Evolutionary conservation across 2,888 invertebrate species (phyloP), one percentile per base, ranked within the genome.

Genomic region (Archaeoteleia sp.): DNA sequence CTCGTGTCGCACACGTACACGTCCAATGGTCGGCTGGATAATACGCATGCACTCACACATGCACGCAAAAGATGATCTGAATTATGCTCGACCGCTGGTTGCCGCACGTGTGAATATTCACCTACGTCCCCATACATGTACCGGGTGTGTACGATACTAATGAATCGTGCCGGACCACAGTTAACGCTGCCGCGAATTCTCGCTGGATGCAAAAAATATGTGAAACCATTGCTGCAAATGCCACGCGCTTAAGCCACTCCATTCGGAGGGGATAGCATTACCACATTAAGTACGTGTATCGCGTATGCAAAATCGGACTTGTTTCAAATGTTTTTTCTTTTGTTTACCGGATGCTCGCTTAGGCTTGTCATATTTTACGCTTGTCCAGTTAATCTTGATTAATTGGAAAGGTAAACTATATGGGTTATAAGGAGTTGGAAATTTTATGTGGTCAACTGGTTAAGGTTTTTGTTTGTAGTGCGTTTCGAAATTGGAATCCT

Each of bases 41-140:
- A n/a, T n/a, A n/a, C n/a, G n/a, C 62, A 76, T 12, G 29, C 45
- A 37, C 6, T 0, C 35, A 27, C 54, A 62, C 58, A 60, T 40
- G 13, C 61, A 27, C 42, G 40, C 58, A 68, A 73, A 76, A 74
- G 72, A 76, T 74, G 61, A 74, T 74, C 70, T 72, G 70, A 81
- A 81, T 80, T 80, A 80, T 79, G 75, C 71, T 68, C 72, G 58
- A 75, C 73, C 74, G 75, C 76, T 74, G 73, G 72, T 60, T 73
- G 69, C 67, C 67, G 67, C 78, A 79, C 78, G 76, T 81, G 78
- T 74, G 76, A 78, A 79, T 62, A 58, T 78, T 75, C 74, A 78
- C 76, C 76, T 73, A 74, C 65, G 55, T 55, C 29, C 67, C 62
- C 53, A 67, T 54, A 63, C 57, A 51, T 20, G 57, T 54, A 62